These are phyloP conservation scores for Cheirogaleus medius DNA, from an alignment of 2,113 vertebrate species.

Conservation along the genomic window DNA sequence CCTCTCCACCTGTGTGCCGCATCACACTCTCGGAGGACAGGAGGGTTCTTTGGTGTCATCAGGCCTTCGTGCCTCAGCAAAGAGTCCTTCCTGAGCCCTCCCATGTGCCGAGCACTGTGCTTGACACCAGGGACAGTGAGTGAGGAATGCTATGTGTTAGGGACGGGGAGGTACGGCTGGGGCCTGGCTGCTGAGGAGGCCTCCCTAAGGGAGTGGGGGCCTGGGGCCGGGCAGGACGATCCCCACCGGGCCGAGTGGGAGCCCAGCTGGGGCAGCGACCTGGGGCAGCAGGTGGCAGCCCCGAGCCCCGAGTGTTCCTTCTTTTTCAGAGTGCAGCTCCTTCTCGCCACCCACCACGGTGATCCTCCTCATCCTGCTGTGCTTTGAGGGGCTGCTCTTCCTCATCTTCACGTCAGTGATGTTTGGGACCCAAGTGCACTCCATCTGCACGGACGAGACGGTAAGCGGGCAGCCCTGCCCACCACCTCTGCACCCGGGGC, in stretches of 20 bases:
- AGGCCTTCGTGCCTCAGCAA: not conserved
- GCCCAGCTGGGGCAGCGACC: accelerated
- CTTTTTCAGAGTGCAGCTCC: slow-evolving; percentile 93
- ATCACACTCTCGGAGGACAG: not conserved
- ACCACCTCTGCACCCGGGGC: not conserved
- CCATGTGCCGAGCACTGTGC: not conserved
- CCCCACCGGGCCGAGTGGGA: accelerated
- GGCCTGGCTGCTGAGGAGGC: not conserved
- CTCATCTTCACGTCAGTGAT: slow-evolving; percentile 98
- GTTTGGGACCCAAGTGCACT: slow-evolving; percentile 99
- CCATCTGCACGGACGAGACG: slow-evolving; percentile 98
- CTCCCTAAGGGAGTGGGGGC: not conserved
- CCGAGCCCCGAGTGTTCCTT: not conserved
- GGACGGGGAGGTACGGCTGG: not conserved
- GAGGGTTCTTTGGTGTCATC: not conserved
- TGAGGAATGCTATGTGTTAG: not conserved
- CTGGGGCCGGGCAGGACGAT: not conserved
- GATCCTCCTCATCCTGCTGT: slow-evolving; percentile 97
- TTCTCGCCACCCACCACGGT: slow-evolving; percentile 97
- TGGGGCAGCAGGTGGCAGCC: not conserved
- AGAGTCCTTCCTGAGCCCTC: not conserved
- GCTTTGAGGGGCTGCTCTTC: slow-evolving; percentile 97
- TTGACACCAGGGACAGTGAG: not conserved
- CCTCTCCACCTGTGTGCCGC: not conserved
- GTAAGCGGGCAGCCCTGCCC: slow-evolving; percentile 84